These are phyloP conservation scores for Aphelenchoides fujianensis DNA, from an alignment of 1,140 invertebrate species.

Conservation along the genomic window DNA sequence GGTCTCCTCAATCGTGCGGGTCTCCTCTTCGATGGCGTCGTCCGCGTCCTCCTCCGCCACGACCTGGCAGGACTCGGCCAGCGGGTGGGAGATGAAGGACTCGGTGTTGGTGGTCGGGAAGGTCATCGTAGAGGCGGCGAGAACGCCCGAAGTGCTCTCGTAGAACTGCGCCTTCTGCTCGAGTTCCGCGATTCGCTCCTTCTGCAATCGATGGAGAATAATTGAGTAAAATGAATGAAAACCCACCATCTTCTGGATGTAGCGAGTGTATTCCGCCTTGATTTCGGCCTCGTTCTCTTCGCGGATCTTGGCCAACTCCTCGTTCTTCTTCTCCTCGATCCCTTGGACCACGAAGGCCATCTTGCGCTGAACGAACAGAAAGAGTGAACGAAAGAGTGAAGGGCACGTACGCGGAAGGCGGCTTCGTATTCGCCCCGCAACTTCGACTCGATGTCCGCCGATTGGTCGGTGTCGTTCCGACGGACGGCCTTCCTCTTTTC, in stretches of 20 bases:
- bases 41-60: constrained; percentile 1
- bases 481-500: constrained; percentile 36
- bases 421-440: constrained; percentile 37
- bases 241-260: constrained; percentile 34
- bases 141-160: constrained; percentile 14
- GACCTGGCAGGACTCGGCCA: constrained; percentile 36
- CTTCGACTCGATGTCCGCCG: constrained; percentile 6
- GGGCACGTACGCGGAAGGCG: constrained; percentile 27
- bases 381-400: neutral
- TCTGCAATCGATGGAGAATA: constrained; percentile 25
- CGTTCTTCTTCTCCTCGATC: constrained; percentile 43
- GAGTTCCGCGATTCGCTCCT: constrained; percentile 35
- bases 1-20: neutral
- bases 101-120: neutral
- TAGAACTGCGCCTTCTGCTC: constrained; percentile 35
- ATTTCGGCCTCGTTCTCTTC: constrained; percentile 38
- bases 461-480: neutral
- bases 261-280: constrained; percentile 17
- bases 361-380: constrained; percentile 30
- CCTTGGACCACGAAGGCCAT: constrained; percentile 37
- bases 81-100: neutral
- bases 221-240: constrained; percentile 8
- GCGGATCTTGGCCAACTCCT: constrained; percentile 32
- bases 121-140: constrained; percentile 6
- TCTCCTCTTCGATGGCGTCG: neutral